phyloP scores from a whole-genome alignment of 2,113 vertebrate genomes.

The Rhizomys pruinosus region DNA sequence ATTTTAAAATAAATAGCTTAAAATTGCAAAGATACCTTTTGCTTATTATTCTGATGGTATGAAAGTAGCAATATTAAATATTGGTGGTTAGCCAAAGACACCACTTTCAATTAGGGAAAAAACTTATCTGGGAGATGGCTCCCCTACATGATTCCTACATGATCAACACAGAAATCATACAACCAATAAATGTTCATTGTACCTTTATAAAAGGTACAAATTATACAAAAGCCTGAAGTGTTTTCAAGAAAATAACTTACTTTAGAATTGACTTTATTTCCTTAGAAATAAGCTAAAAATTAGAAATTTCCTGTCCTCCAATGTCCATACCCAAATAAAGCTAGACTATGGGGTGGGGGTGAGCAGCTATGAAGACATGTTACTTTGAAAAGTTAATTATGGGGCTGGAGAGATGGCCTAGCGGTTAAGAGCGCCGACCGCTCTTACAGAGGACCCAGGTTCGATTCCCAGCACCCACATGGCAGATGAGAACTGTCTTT shows the following conservation, averaged over 20 bases:
- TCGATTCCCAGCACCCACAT: too few species aligned
- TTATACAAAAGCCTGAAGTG: background rate
- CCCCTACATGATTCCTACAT: too few species aligned
- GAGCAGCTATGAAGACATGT: background rate
- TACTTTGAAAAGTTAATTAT: constrained; percentile 25
- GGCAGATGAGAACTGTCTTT: too few species aligned
- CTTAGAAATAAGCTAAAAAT: background rate
- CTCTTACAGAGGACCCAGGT: too few species aligned
- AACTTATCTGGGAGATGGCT: too few species aligned
- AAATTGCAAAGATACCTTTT: background rate
- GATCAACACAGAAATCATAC: background rate
- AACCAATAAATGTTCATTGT: background rate
- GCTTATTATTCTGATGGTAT: background rate
- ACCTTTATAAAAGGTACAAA: background rate
- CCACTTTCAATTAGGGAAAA: too few species aligned
- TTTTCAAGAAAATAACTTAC: constrained; percentile 18
- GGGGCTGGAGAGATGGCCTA: too few species aligned
- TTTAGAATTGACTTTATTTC: background rate
- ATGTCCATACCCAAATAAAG: background rate
- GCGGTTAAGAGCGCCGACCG: too few species aligned
- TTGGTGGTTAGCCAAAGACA: background rate
- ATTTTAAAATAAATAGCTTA: too few species aligned
- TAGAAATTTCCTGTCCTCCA: background rate
- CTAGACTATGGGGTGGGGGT: background rate
- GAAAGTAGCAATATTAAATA: background rate